phyloP scores from a whole-genome alignment of 2,797 vertebrate species.

The Squalus acanthias region DNA sequence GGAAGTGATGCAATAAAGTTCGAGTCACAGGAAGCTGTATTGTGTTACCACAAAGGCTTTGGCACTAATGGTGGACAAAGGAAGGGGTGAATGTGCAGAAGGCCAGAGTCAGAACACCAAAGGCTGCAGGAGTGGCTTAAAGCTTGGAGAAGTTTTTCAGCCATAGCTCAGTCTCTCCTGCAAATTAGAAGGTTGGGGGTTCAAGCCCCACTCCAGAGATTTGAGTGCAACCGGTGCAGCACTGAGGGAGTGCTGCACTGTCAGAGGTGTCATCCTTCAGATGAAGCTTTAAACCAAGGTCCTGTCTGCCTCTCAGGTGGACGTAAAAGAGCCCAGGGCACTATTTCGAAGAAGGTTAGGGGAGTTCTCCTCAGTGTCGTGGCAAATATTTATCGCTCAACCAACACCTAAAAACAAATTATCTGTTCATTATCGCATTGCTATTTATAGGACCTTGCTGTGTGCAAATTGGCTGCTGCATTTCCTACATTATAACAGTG shows the following conservation, averaged over 20 bases:
- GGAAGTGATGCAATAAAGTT: too few relatives aligned
- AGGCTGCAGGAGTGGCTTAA: neutral
- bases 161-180: neutral
- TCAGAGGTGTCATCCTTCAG: neutral
- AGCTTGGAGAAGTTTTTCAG: neutral
- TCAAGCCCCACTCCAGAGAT: neutral
- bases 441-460: neutral
- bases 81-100: neutral
- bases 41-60: too few relatives aligned
- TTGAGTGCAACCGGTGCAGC: neutral
- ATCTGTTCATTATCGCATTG: neutral
- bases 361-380: neutral
- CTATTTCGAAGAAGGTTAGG: neutral
- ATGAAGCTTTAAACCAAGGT: neutral
- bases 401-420: neutral
- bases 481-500: neutral
- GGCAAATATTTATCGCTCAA: neutral
- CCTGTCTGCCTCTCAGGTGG: neutral
- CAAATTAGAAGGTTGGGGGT: neutral
- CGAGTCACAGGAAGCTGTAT: too few relatives aligned
- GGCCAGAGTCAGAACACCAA: neutral
- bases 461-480: neutral
- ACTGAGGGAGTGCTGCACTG: neutral
- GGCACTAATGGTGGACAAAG: neutral
- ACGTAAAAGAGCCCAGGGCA: neutral